Base-by-base conservation (phyloP, 2,888 invertebrate species). In the Sinohyriopsis cumingii region DNA sequence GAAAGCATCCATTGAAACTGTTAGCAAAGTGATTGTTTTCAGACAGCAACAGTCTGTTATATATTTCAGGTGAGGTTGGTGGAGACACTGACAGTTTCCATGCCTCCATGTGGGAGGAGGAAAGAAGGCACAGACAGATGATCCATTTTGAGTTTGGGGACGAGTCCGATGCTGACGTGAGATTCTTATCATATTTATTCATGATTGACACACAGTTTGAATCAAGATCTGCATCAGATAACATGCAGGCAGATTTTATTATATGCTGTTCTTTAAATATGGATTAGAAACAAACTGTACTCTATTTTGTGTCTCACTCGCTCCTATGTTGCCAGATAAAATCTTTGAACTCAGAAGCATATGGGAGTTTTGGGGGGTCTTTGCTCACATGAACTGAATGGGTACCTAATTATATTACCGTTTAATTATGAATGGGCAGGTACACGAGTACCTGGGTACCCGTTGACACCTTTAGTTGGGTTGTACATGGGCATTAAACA, bases 131-230 rank as follows among this genome's bases (percentile, higher is more conserved):
- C 22, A 75, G 89, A 65, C 89, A 91, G 60, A 90, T 89, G 72
- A 92, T 92, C 62, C 91, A 91, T 72, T 92, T 92, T 82, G 91
- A 91, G 73, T 92, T 93, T 76, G 93, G 93, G 84, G 91, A 93
- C 76, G 92, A 93, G 82, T 90, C 92, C 7, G 94, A 94, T 86
- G 93, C 93, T 78, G 93, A 94, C 79, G 87, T 85, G 79, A 84
- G 80, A 75, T 54, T 24, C n/a, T 5, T 5, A 9, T 19, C 7
- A 15, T 62, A 22, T 55, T 68, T 15, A 24, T 18, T 33, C 18
- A n/a, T n/a, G 22, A 19, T 53, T 19, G 33, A 12, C 12, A 28
- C 25, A 59, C 55, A 54, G 28, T 55, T 20, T 65, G 33, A 28
- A 33, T 60, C 59, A 3, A 59, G 22, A 61, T 24, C 28, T 67